Evolutionary conservation across 2,888 invertebrate species (phyloP), one percentile per base, ranked within the genome.

Genomic region (Rhagonycha fulva): DNA sequence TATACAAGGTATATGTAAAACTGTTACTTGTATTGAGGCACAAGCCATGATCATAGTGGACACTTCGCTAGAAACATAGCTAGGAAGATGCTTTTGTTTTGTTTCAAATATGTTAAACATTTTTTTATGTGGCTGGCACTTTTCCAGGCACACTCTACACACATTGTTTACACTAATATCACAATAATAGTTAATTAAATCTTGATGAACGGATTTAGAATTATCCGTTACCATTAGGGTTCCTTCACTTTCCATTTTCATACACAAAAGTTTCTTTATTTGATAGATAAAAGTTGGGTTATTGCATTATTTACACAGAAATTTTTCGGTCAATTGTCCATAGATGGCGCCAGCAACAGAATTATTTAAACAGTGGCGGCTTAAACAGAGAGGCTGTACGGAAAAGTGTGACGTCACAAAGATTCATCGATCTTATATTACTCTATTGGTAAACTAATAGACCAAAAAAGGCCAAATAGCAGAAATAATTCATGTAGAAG

Each of bases 41-140:
- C 85, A 85, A 61, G 84, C 82, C 84, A 84, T 84, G 10, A 85
- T 84, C 84, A 84, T 84, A 63, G 73, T 79, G 32, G 80, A 82
- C 71, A 84, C 69, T 77, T 82, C 80, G 14, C 78, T 67, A 60
- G 82, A 78, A n/a, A 70, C 23, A 23, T 28, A 68, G 14, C 78
- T 67, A 60, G 82, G 78, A n/a, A 70, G 30, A 23, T 28, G 70
- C 5, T 61, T 68, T 62, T 83, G 81, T 23, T 77, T 78, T 30
- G 79, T 77, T 71, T 82, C 81, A 77, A 84, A 85, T 75, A 84
- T 82, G 77, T 83, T 83, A 68, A 80, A 84, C 80, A 83, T 82
- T 77, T 83, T 83, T 75, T 82, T 81, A 66, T 78, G 79, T 23
- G 78, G 74, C 68, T 81, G 81, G 70, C 75, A 77, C 77, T 83